These are phyloP conservation scores for Nephrotoma guestfalica DNA, from an alignment of 2,888 invertebrate species.

Conservation along the genomic window DNA sequence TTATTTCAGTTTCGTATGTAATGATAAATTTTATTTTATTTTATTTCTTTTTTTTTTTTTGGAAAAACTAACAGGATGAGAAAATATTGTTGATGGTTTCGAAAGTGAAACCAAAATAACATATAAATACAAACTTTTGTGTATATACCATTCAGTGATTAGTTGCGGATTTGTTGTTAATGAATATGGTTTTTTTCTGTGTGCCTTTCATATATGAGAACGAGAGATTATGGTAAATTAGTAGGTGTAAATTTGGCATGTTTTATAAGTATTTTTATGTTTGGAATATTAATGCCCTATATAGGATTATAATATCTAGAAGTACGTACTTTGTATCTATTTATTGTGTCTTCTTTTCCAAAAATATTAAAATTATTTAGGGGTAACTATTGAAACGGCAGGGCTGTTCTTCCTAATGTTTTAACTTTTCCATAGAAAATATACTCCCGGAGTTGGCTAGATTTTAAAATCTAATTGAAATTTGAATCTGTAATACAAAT, in stretches of 20 bases:
- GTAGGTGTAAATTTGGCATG: not conserved
- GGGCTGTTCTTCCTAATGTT: too few relatives aligned
- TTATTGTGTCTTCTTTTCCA: not conserved
- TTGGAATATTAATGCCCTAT: not conserved
- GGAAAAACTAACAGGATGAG: not conserved
- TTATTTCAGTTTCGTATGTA: not conserved
- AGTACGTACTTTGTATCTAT: not conserved
- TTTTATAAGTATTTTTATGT: not conserved
- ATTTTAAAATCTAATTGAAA: too few relatives aligned
- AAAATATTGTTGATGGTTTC: not conserved
- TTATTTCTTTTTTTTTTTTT: not conserved
- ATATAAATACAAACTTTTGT: not conserved
- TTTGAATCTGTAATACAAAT: too few relatives aligned
- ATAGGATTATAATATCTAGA: not conserved
- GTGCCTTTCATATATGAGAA: not conserved
- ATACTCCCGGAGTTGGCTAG: too few relatives aligned
- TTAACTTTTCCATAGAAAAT: too few relatives aligned
- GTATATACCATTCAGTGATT: not conserved
- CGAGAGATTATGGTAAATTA: not conserved
- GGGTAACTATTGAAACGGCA: too few relatives aligned
- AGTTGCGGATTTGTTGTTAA: not conserved
- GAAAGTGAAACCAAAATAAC: not conserved
- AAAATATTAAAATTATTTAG: too few relatives aligned
- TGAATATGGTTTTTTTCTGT: not conserved
- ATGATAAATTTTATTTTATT: not conserved